Base-by-base conservation (phyloP, 2,113 vertebrate species). In the Nerophis ophidion region DNA sequence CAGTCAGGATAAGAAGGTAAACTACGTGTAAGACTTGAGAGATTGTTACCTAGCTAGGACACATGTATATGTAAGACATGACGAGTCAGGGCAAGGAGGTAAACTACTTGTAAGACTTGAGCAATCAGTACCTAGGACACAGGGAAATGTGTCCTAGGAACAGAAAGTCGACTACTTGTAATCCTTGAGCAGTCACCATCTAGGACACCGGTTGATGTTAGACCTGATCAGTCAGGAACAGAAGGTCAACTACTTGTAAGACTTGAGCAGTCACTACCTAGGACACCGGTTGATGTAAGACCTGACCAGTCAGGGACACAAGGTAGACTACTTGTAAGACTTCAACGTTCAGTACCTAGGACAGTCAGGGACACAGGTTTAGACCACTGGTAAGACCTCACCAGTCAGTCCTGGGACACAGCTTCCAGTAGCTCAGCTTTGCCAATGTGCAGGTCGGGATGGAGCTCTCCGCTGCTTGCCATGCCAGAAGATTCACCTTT, bases 281-380 rank as follows among this genome's bases (percentile, higher is more conserved):
- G 17, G 10, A 26, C 16, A 50, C 16, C 5, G 10, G 4, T 50
- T 4, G 8, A 19, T 91, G 74, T 90, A 93, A 47, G 48, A 72
- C 61, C 86, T 85, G 42, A 82, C 90, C 74, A 98, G 95, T 70
- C 85, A 81, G 61, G 34, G 78, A 91, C n/a, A 71, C 71, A 35
- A 26, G 96, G 93, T 94, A 89, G 49, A 9, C 8, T 66, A 85
- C 6, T 76, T 87, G 72, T 85, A 91, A 48, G 48, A 72, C 60
- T 79, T 77, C 26, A 71, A 90, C 66, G 93, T 92, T 66, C 76
- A 79, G 5, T 77, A 87, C 11, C 52, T 93, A 57, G 89, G 91
- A 5, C 75, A 89, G 26, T 3, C 52, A 86, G 89, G 91, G 26
- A 3, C 26, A 26, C 26, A 26, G 26, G 3, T 26, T 26, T 95